Evolutionary conservation across 1,140 invertebrate species (phyloP).

Genomic region (Apocrypta bakeri): DNA sequence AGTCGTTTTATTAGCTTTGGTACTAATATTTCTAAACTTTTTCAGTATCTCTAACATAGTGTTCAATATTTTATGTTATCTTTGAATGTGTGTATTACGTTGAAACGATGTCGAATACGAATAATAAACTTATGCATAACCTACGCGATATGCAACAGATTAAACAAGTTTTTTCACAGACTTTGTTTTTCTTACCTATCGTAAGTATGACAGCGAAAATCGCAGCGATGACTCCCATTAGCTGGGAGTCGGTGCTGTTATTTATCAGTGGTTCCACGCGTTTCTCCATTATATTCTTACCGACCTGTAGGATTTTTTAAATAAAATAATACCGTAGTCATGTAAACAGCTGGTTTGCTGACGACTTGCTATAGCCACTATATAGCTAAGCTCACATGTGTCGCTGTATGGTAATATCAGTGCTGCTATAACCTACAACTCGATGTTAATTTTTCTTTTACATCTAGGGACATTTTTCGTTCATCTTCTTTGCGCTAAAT

Average conservation of each 20-base stretch:
- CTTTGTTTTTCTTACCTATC: conserved; percentile 71
- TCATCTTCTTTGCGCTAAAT: no score
- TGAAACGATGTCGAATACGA: conserved; percentile 54
- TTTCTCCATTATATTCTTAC: conserved; percentile 62
- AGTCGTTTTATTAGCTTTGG: conserved; percentile 56
- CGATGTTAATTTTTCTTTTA: background rate
- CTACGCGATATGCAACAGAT: conserved; percentile 47
- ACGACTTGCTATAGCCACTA: background rate
- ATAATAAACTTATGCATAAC: conserved; percentile 68
- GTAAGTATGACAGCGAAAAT: conserved; percentile 74
- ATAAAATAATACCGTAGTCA: conserved; percentile 31
- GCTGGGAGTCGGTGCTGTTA: conserved; percentile 66
- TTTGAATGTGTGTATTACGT: conserved; percentile 49
- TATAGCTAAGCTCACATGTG: background rate
- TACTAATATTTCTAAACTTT: conserved; percentile 60
- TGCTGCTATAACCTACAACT: background rate
- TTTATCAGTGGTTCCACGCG: conserved; percentile 55
- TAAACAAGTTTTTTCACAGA: conserved; percentile 22
- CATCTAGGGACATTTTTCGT: no score
- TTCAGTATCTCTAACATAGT: conserved; percentile 55
- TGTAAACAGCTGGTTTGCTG: conserved; percentile 27
- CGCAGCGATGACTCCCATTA: conserved; percentile 72
- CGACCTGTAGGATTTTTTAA: background rate
- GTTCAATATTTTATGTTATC: conserved; percentile 58
- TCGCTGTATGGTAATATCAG: background rate